phyloP scores from a whole-genome alignment of 2,797 vertebrate genomes.

The Pseudocheirus occidentalis region DNA sequence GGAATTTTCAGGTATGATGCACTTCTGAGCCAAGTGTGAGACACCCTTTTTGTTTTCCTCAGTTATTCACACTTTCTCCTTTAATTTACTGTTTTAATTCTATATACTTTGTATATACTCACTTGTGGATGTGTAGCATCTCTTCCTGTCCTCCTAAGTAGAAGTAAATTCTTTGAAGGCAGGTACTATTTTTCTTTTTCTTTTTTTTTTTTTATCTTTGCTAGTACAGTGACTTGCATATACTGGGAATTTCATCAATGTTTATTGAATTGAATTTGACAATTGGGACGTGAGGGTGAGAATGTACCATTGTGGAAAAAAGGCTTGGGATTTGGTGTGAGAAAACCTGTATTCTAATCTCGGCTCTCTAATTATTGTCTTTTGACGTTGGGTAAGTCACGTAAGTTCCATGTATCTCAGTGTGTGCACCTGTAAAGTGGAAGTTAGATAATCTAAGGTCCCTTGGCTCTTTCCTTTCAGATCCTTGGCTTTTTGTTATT shows the following conservation, averaged over 20 bases:
- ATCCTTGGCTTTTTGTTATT: slow-evolving; percentile 47
- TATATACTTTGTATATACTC: not conserved
- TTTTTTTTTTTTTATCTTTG: not conserved
- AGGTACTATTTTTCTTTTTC: not conserved
- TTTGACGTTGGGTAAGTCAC: not conserved
- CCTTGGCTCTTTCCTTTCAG: slow-evolving; percentile 56
- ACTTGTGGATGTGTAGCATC: not conserved
- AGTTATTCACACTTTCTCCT: not conserved
- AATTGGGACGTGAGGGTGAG: not conserved
- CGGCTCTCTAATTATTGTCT: not conserved
- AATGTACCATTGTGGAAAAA: not conserved
- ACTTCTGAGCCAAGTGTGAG: slow-evolving; percentile 13
- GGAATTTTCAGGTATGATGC: slow-evolving; percentile 43
- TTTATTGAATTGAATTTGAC: not conserved
- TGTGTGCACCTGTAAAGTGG: not conserved
- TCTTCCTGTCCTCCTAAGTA: not conserved
- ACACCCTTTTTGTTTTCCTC: not conserved
- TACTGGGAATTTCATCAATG: not conserved
- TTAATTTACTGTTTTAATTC: not conserved
- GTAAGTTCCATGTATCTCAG: not conserved
- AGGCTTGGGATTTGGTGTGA: not conserved
- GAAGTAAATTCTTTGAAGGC: not conserved
- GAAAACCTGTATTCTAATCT: not conserved
- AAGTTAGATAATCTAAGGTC: not conserved
- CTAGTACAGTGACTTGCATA: not conserved